A percentile compares a stretch with the other conserved stretches of the same genome.
Conservation (phyloP, 2,888 invertebrate species). For the Tholera decimalis region DNA sequence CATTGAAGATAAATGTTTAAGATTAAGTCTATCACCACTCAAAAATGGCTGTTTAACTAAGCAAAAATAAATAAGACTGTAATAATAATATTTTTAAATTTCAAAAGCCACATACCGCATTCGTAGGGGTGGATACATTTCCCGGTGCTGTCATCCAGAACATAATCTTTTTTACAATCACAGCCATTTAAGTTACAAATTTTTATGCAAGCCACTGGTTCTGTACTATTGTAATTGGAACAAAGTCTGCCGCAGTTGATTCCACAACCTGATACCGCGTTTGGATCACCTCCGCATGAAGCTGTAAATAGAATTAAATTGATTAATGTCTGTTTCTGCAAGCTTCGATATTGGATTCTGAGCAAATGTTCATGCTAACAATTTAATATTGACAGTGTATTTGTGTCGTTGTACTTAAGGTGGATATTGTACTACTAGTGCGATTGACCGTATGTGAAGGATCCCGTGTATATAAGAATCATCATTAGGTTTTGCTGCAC, state of each 20-base stretch:
- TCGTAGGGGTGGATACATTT: constrained; percentile 40
- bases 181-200: constrained; percentile 62
- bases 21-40: too few species aligned
- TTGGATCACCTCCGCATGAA: constrained; percentile 62
- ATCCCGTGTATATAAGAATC: too few species aligned
- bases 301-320: constrained; percentile 38
- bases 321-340: not conserved
- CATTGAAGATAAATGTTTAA: too few species aligned
- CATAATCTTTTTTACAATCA: constrained; percentile 64
- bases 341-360: not conserved
- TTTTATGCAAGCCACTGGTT: constrained; percentile 37
- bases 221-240: constrained; percentile 30
- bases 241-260: constrained; percentile 55
- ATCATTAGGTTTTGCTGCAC: too few species aligned
- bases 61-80: too few species aligned
- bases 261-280: constrained; percentile 66
- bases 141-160: constrained; percentile 50
- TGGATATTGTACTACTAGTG: too few species aligned
- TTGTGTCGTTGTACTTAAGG: not conserved
- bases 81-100: too few species aligned
- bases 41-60: too few species aligned
- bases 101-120: constrained; percentile 32
- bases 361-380: too few species aligned
- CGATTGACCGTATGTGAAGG: too few species aligned
- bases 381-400: not conserved